Conservation (phyloP, 2,888 invertebrate species). For the Clanis bilineata region DNA sequence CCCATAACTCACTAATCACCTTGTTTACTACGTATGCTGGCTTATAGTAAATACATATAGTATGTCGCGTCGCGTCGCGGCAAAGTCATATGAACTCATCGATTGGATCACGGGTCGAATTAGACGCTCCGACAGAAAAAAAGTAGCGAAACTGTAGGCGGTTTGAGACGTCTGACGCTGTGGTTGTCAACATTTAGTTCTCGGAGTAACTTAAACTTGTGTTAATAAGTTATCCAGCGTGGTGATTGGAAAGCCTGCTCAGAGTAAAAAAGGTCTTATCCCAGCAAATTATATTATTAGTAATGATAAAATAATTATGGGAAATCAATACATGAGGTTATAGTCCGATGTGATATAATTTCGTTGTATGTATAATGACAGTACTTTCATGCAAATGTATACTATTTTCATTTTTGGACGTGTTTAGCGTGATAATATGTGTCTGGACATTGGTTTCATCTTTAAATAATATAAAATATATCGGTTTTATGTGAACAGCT, state of each 20-base stretch:
- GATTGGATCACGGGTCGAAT: slow-evolving; percentile 57
- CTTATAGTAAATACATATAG: slow-evolving; percentile 7
- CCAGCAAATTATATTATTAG: no score
- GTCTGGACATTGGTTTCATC: no score
- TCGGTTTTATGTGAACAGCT: no score
- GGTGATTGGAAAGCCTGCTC: background rate
- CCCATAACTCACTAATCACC: background rate
- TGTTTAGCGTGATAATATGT: no score
- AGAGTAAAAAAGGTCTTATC: no score
- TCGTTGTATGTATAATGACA: no score
- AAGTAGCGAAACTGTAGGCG: slow-evolving; percentile 44
- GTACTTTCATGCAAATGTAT: no score
- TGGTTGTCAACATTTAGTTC: slow-evolving; percentile 12
- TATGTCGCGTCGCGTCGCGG: slow-evolving; percentile 22
- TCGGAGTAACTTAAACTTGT: background rate
- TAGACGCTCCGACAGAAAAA: slow-evolving; percentile 41
- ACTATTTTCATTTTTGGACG: no score
- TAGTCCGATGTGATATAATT: no score
- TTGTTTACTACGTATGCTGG: background rate
- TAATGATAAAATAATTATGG: no score
- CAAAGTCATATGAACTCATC: slow-evolving; percentile 32
- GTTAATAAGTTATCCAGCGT: background rate
- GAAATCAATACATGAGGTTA: no score
- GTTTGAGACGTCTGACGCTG: slow-evolving; percentile 20
- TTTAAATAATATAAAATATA: no score